phyloP scores from a whole-genome alignment of 2,113 vertebrate genomes.

The Scartelaos histophorus region DNA sequence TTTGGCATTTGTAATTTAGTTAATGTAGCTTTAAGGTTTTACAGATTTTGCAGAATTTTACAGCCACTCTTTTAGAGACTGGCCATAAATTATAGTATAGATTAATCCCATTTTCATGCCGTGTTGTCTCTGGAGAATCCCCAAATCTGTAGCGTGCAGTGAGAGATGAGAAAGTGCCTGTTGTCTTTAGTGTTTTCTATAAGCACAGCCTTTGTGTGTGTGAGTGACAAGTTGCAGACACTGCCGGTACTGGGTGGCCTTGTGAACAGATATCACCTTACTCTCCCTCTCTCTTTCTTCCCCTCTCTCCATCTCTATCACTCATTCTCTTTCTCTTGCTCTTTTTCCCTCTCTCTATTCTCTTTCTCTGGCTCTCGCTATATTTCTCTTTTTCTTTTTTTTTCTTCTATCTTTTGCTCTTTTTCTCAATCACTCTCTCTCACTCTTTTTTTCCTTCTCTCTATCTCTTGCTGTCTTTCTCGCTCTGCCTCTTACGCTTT shows the following conservation, averaged over 20 bases:
- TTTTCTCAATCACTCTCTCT: too few relatives aligned
- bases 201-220: conserved; percentile 26
- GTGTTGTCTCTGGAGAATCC: background rate
- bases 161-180: conserved; percentile 11
- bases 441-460: too few relatives aligned
- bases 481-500: too few relatives aligned
- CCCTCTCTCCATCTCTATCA: too few relatives aligned
- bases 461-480: too few relatives aligned
- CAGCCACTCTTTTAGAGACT: conserved; percentile 15
- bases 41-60: conserved; percentile 40
- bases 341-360: too few relatives aligned
- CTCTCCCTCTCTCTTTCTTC: conserved; percentile 50
- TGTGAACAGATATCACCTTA: conserved; percentile 42
- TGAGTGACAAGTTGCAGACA: conserved; percentile 61
- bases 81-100: conserved; percentile 10
- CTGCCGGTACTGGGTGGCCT: conserved; percentile 60
- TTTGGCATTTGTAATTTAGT: conserved; percentile 23
- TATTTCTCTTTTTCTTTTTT: too few relatives aligned
- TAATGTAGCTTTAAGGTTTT: conserved; percentile 41
- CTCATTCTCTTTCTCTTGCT: too few relatives aligned
- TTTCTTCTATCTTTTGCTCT: too few relatives aligned
- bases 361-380: too few relatives aligned
- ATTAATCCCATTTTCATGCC: conserved; percentile 13
- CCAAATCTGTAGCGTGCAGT: background rate
- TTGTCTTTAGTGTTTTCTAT: conserved; percentile 21